phyloP scores from a whole-genome alignment of 2,888 invertebrate species.

The Dichetophora obliterata region DNA sequence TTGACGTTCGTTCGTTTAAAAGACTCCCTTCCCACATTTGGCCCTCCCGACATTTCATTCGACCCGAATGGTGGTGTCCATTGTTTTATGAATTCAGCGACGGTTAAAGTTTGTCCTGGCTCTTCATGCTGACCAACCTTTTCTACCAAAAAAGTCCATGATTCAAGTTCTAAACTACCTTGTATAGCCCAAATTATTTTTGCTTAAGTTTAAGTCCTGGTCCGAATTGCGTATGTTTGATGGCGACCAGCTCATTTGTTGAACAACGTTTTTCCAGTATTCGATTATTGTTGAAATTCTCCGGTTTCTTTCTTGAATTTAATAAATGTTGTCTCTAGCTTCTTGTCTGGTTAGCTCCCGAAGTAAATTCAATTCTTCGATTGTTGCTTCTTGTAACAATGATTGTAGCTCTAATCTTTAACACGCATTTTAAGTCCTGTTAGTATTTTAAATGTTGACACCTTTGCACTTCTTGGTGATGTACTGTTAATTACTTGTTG shows the following conservation, averaged over 20 bases:
- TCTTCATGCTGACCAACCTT: background rate
- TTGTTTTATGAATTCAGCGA: background rate
- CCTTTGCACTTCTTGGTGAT: background rate
- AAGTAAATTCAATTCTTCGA: background rate
- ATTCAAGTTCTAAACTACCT: no score
- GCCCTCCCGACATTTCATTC: background rate
- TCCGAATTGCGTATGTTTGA: no score
- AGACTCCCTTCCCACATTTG: background rate
- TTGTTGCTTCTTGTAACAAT: background rate
- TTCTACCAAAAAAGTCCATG: no score
- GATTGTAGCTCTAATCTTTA: background rate
- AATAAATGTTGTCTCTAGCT: background rate
- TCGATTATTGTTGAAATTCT: background rate
- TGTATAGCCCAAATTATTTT: no score
- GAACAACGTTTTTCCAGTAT: background rate
- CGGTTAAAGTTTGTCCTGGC: background rate
- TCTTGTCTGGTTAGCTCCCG: background rate
- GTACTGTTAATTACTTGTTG: background rate
- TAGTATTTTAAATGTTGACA: background rate
- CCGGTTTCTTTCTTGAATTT: background rate
- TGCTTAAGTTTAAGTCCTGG: no score
- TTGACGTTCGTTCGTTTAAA: no score
- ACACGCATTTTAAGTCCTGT: background rate
- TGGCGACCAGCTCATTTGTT: no score
- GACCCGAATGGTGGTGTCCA: background rate